phyloP scores from a whole-genome alignment of 2,888 invertebrate species.

The Imbricaverruca yamaguchii region DNA sequence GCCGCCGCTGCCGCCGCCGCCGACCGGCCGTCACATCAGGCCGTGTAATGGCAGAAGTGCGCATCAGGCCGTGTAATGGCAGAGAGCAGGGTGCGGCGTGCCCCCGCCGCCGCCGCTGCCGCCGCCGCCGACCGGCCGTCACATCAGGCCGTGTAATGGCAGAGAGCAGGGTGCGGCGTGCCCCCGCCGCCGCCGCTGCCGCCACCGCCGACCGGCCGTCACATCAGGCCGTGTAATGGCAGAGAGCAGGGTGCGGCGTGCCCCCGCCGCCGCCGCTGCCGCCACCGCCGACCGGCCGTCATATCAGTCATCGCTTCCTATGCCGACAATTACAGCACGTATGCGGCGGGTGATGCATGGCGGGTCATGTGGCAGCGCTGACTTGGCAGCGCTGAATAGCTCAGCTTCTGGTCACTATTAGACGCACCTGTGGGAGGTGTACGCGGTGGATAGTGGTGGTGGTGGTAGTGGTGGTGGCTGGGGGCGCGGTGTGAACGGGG shows the following conservation, averaged over 20 bases:
- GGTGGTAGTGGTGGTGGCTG: too few species aligned
- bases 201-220: neutral
- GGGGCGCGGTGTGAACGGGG: too few species aligned
- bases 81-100: neutral
- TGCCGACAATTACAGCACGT: conserved; percentile 1
- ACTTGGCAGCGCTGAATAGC: too few species aligned
- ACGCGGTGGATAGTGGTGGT: too few species aligned
- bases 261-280: neutral
- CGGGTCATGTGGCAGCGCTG: neutral
- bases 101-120: neutral
- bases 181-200: neutral
- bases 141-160: too few species aligned
- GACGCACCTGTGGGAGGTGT: too few species aligned
- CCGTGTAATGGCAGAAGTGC: too few species aligned
- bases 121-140: neutral
- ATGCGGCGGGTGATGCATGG: conserved; percentile 10
- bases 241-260: neutral
- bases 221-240: too few species aligned
- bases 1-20: neutral
- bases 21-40: neutral
- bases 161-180: neutral
- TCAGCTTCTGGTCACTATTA: too few species aligned
- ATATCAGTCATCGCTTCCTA: too few species aligned
- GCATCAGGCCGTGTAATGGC: too few species aligned
- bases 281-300: neutral